Evolutionary conservation across 2,797 vertebrate species (phyloP), one percentile per base, ranked within the genome.

Genomic region (Sciaenops ocellatus): DNA sequence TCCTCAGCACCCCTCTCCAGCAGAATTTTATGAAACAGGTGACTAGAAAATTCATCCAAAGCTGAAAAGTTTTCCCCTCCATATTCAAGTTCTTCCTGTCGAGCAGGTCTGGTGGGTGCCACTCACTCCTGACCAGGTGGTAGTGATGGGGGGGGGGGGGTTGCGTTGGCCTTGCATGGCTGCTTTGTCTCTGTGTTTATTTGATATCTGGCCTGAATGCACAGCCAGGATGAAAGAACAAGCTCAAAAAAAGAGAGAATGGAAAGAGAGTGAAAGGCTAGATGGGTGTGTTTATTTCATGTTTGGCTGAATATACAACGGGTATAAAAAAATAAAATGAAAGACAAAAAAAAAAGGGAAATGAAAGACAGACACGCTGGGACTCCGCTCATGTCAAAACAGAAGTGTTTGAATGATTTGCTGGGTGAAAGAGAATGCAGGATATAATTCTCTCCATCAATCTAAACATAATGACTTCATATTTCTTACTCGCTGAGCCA

Each of bases 151-250:
- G 26, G 18, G 16, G 22, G 22, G 11, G 26, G 63, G 61, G 47
- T 41, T 57, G 52, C 1, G 24, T 22, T 47, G 84, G 75, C 73
- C 70, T n/a, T 50, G 73, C 61, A 61, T 60, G 69, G 55, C 65
- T 54, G 84, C 84, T 93, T 87, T 80, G 74, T 87, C 75, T 81
- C 54, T 16, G 63, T 89, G 88, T 90, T 87, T 88, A 85, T 90
- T 90, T 87, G 83, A 86, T 83, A 84, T 85, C 71, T 78, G 84
- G 63, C 80, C 66, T 60, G 42, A 78, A 63, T n/a, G 11, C 61
- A 24, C 44, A 30, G 64, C 41, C 67, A 47, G 79, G 68, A 85
- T 83, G 80, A 87, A 90, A 87, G 81, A 73, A 54, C 57, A 20
- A 68, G 47, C 18, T 15, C 10, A 17, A 46, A 26, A 69, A 59